Conservation (phyloP, 1,140 invertebrate species). For the Chrysomallon squamiferum region DNA sequence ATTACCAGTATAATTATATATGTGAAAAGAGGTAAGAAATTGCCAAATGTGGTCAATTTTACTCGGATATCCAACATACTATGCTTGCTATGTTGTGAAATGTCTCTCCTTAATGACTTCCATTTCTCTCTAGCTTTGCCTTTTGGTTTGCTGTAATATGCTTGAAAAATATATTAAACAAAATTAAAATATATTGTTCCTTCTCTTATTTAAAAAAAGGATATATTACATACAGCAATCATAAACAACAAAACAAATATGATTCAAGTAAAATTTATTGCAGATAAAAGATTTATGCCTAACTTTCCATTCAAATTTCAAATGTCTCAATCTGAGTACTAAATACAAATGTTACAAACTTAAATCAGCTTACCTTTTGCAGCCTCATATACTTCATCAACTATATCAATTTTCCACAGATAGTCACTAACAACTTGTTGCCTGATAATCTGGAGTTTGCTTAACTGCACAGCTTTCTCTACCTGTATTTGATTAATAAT, state of each 20-base stretch:
- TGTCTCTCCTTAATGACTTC: slow-evolving; percentile 31
- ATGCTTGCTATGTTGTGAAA: slow-evolving; percentile 18
- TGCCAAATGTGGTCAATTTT: slow-evolving; percentile 26
- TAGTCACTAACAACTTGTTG: slow-evolving; percentile 16
- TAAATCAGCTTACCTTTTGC: slow-evolving; percentile 28
- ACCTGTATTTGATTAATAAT: slow-evolving; percentile 17
- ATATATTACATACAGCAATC: neutral
- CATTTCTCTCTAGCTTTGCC: slow-evolving; percentile 28
- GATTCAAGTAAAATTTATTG: neutral
- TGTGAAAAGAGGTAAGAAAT: slow-evolving; percentile 38
- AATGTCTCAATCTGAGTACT: neutral
- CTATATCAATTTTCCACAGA: slow-evolving; percentile 25
- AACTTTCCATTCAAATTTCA: neutral
- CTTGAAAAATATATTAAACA: too few relatives aligned
- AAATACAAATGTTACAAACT: too few relatives aligned
- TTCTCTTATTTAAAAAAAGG: too few relatives aligned
- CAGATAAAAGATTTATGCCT: neutral
- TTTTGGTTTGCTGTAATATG: slow-evolving; percentile 39
- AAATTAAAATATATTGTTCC: too few relatives aligned
- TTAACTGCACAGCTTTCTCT: slow-evolving; percentile 22
- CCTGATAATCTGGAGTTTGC: slow-evolving; percentile 13
- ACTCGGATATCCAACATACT: slow-evolving; percentile 27
- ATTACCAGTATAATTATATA: slow-evolving; percentile 34
- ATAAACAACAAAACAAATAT: neutral
- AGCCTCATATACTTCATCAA: slow-evolving; percentile 23